A percentile compares a stretch with the other conserved stretches of the same genome.
Conservation (phyloP, 1,140 invertebrate genomes). For the Holotrichia oblita region DNA sequence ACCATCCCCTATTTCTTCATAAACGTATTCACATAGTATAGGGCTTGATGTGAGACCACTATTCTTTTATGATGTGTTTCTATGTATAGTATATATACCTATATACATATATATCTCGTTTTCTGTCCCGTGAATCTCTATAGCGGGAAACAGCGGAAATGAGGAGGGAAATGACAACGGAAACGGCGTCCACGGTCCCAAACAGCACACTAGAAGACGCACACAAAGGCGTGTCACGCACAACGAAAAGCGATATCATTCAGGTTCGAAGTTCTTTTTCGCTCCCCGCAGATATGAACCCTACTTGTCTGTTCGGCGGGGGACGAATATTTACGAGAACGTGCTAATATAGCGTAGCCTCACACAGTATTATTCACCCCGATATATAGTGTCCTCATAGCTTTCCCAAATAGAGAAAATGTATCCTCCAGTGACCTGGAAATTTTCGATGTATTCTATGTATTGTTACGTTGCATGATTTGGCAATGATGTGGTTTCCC, state of each 20-base stretch:
- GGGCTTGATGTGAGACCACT: not conserved
- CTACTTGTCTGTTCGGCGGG: no score
- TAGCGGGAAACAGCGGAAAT: conserved; percentile 55
- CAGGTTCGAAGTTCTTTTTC: conserved; percentile 71
- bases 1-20: no score
- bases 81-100: not conserved
- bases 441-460: no score
- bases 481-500: no score
- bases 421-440: no score
- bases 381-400: no score
- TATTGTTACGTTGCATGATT: no score
- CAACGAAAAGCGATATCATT: conserved; percentile 96
- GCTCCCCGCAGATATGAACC: not conserved
- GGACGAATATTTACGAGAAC: no score
- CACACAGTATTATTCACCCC: no score
- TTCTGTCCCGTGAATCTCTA: not conserved
- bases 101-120: not conserved
- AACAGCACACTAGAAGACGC: conserved; percentile 76
- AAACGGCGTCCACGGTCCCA: conserved; percentile 62
- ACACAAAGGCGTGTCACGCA: conserved; percentile 91
- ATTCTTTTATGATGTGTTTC: not conserved
- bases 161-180: conserved; percentile 59
- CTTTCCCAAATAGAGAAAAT: no score
- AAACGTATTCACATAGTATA: not conserved
- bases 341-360: no score